Evolutionary conservation across 1,140 invertebrate genomes (phyloP), one percentile per base, ranked within the genome.

Genomic region (Cydia splendana): DNA sequence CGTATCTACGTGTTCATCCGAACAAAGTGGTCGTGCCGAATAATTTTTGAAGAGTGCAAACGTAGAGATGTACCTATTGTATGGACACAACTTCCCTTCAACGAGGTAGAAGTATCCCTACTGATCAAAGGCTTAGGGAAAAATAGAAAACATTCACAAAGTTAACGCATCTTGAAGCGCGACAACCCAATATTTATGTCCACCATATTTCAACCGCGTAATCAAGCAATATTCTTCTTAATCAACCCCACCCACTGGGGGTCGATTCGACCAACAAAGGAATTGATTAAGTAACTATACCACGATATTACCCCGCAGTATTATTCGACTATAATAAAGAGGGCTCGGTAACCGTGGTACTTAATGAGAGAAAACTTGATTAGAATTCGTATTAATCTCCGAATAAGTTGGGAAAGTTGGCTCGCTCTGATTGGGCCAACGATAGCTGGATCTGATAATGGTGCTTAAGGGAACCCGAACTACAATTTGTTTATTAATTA

Each of bases 141-240:
- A 53, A 53, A 53, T 13, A 75, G 13, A 45, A 30, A 45, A 38
- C 1, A 71, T 34, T 38, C 65, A 51, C 2, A 69, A 15, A 42
- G 65, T 12, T 79, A 79, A 42, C 79, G 75, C 77, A 81, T 81
- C 76, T 78, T 80, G 84, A 51, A 82, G 75, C 57, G 38, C 71
- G 53, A 65, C 73, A 18, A 80, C 76, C 76, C 74, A 75, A 82
- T 78, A 90, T 89, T 88, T 82, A 75, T 77, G 88, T 82, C 81
- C 79, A 77, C 88, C 84, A 92, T 92, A 91, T 88, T 91, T 91
- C 84, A 91, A 90, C 85, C 84, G 86, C 83, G 87, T 93, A 93
- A 93, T 93, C 91, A 93, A 93, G 89, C 89, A 93, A 93, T 93
- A 93, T 91, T 91, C 90, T 93, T 91, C 91, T 90, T 93, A 91